These are phyloP conservation scores for Schizotus pectinicornis DNA, from an alignment of 2,888 invertebrate genomes.

Conservation along the genomic window DNA sequence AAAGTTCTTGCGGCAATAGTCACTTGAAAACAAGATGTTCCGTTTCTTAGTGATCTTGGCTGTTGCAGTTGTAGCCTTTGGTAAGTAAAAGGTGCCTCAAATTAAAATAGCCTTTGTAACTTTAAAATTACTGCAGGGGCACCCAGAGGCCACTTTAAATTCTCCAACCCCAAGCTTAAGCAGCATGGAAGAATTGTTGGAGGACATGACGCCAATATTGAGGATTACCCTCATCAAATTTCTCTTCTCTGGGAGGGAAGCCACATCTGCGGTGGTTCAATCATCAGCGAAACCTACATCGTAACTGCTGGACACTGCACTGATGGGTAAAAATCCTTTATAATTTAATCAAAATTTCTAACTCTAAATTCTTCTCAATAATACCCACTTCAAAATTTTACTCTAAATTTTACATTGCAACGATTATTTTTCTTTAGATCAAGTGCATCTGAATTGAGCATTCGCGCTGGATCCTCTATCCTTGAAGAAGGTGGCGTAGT, in stretches of 20 bases:
- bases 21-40: slow-evolving; percentile 5
- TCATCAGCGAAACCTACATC: slow-evolving; percentile 58
- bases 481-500: slow-evolving; percentile 24
- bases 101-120: background rate
- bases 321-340: slow-evolving; percentile 36
- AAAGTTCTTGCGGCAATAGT: no score
- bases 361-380: background rate
- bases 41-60: background rate
- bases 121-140: no score
- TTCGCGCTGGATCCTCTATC: slow-evolving; percentile 27
- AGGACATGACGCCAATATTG: slow-evolving; percentile 57
- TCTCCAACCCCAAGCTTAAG: background rate
- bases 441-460: background rate
- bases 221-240: slow-evolving; percentile 61
- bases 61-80: background rate
- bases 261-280: slow-evolving; percentile 62
- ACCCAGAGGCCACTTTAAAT: no score
- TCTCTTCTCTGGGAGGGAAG: slow-evolving; percentile 59
- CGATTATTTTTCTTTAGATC: slow-evolving; percentile 13
- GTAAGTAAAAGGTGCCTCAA: background rate
- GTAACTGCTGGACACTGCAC: slow-evolving; percentile 62
- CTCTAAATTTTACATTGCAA: background rate
- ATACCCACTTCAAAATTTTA: no score
- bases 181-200: slow-evolving; percentile 52
- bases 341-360: no score